Percentiles rank a stretch among this genome's conserved stretches.
These are phyloP conservation scores for Phymorhynchus buccinoides DNA, from an alignment of 1,140 invertebrate genomes.

Conservation along the genomic window DNA sequence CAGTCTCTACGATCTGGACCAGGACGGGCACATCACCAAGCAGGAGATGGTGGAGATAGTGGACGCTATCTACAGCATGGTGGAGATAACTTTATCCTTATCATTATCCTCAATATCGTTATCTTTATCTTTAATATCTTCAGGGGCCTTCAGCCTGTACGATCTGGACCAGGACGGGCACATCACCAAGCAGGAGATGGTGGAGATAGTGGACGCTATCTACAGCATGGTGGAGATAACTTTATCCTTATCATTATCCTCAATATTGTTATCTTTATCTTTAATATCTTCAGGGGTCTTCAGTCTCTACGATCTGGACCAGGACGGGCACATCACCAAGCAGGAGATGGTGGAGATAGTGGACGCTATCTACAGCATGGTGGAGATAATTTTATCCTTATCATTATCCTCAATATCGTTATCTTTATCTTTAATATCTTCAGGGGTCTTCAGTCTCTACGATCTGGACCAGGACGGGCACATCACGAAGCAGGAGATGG, in stretches of 20 bases:
- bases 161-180: slow-evolving; percentile 98
- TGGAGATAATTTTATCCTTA: too few relatives aligned
- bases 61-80: slow-evolving; percentile 99
- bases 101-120: too few relatives aligned
- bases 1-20: slow-evolving; percentile 81
- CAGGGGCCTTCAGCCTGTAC: slow-evolving; percentile 97
- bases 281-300: slow-evolving; percentile 84
- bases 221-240: slow-evolving; percentile 96
- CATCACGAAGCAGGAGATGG: slow-evolving; percentile 98
- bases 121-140: not conserved
- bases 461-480: slow-evolving; percentile 98
- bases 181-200: slow-evolving; percentile 98
- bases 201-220: slow-evolving; percentile 98
- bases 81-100: slow-evolving; percentile 79
- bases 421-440: too few relatives aligned
- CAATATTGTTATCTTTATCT: not conserved
- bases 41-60: slow-evolving; percentile 99
- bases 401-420: too few relatives aligned
- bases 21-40: slow-evolving; percentile 97
- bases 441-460: slow-evolving; percentile 97
- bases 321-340: slow-evolving; percentile 97
- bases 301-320: slow-evolving; percentile 96
- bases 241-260: not conserved
- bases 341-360: slow-evolving; percentile 99
- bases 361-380: slow-evolving; percentile 99